phyloP scores from a whole-genome alignment of 2,888 invertebrate genomes.

The Leptinotarsa rubiginosa region DNA sequence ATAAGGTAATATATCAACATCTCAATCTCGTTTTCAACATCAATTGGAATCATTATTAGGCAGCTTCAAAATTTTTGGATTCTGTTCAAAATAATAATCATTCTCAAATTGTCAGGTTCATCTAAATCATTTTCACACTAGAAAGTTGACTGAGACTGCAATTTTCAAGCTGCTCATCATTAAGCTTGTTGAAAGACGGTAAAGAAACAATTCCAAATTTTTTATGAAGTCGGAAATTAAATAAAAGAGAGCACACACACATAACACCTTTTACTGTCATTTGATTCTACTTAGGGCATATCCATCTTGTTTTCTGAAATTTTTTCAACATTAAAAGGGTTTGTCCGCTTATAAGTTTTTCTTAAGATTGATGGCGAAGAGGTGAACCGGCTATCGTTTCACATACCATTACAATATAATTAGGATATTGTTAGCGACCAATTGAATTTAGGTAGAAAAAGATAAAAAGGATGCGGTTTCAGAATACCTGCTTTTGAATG shows the following conservation, averaged over 20 bases:
- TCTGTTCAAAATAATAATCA: neutral
- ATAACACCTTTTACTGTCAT: conserved; percentile 15
- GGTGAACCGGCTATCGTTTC: conserved; percentile 3
- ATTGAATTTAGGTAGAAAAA: conserved; percentile 45
- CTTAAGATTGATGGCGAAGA: neutral
- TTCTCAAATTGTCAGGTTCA: neutral
- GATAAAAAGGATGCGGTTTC: conserved; percentile 19
- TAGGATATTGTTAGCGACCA: conserved; percentile 38
- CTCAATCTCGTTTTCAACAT: no score
- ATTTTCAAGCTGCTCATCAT: neutral
- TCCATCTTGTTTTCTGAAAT: neutral
- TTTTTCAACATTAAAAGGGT: conserved; percentile 6
- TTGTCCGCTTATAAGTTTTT: conserved; percentile 5
- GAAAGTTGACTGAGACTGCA: neutral
- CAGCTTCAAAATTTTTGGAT: neutral
- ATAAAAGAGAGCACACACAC: conserved; percentile 10
- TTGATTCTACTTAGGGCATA: conserved; percentile 20
- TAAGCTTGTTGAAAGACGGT: conserved; percentile 5
- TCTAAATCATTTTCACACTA: conserved; percentile 7
- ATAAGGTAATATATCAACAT: no score
- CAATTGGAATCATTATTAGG: no score
- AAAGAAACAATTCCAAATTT: neutral
- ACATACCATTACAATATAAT: conserved; percentile 2
- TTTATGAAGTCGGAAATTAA: conserved; percentile 12
- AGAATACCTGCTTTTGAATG: conserved; percentile 13